Base-by-base conservation (phyloP, 2,888 invertebrate species). In the Pheosia tremula region DNA sequence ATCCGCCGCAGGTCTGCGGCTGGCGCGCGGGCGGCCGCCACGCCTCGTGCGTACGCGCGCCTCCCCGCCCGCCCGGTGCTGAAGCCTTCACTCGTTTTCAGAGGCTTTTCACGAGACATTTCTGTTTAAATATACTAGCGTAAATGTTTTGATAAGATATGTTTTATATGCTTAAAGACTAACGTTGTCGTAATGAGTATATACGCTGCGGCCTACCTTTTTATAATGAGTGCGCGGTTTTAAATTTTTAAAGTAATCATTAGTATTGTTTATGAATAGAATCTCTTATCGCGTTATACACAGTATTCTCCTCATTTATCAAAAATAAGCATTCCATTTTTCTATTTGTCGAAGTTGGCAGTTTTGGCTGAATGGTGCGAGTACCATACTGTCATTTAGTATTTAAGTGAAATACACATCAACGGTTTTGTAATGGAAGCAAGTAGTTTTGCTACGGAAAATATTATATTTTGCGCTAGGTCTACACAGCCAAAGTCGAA, bases 11-110 rank as follows among this genome's bases (percentile, higher is more conserved):
- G 86, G 81, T 90, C 81, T 92, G 74, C 81, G 79, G 69, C 63
- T 72, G 75, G 74, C 78, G 70, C 68, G 72, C 71, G 61, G 69
- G 24, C 78, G 78, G 72, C 66, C 75, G 83, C 81, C 90, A 85
- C 87, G 89, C 87, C 86, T 82, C 84, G 82, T 87, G 90, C 86
- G 87, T 85, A 82, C 85, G 81, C 86, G 88, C 89, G 83, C 78
- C 86, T 84, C 87, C 87, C 86, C 85, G 86, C 87, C 84, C 85
- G 84, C 80, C 81, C 79, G 78, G 69, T 79, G 76, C 82, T 88
- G 85, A 90, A 89, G 83, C 85, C 90, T 88, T 80, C 73, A 81
- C 70, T 66, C 65, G 71, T 84, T 86, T 85, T 80, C 70, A 68
- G 65, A n/a, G 24, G 54, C 39, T 65, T 68, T 71, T 58, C 64